Base-by-base conservation (phyloP, 2,888 invertebrate genomes). In the Cyclophora albipunctata region DNA sequence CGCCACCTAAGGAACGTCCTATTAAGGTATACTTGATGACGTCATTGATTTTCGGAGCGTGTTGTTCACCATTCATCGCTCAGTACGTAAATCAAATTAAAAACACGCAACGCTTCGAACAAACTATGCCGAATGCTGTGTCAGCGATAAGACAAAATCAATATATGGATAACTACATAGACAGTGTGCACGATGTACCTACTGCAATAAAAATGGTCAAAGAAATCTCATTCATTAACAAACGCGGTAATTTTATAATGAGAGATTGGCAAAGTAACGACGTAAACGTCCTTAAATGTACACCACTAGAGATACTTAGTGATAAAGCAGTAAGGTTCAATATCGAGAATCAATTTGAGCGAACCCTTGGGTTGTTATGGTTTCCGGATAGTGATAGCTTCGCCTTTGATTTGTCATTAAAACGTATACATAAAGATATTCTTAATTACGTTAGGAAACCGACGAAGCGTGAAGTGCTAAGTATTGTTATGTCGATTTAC, bases 31-130 rank as follows among this genome's bases (percentile, higher is more conserved):
- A 50, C 49, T 52, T 51, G 4, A 63, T 60, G 58, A 40, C 50
- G 43, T 47, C 49, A 42, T 48, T 60, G 43, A 40, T 60, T 4
- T 59, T 59, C 45, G 57, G 59, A 3, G 57, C 57, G 3, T 60
- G 51, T 4, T 57, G 57, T 44, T 63, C 58, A 3, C 60, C 55
- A 6, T 61, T 61, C n/a, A 54, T 60, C 34, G 58, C 60, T 6
- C 59, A 61, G 34, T 59, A 57, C 45, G 57, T 62, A 33, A 58
- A 20, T 20, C 20, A 52, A 54, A 58, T 59, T 49, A 59, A 57
- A 54, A 62, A 62, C 42, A 58, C 60, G 3, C 6, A 45, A 5
- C 54, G 50, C 40, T 60, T 51, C 45, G 42, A 55, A 6, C 54
- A 57, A 6, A 20, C 52, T 6, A 45, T 46, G 7, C 55, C 59